phyloP scores from a whole-genome alignment of 2,888 invertebrate species.

The Apomyelois bistriatella region DNA sequence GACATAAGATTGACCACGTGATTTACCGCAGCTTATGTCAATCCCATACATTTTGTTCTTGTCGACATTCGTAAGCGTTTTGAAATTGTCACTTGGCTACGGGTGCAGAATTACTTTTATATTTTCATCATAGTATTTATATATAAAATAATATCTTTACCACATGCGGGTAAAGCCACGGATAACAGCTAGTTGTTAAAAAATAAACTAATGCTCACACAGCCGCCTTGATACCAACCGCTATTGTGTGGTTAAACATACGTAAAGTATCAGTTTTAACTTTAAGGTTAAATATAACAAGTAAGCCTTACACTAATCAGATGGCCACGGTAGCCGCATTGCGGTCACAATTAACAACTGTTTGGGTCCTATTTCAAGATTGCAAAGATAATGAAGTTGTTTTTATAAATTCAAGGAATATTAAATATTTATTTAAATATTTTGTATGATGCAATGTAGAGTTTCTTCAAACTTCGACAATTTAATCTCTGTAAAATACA shows the following conservation, averaged over 20 bases:
- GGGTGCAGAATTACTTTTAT: no score
- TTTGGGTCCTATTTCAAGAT: background rate
- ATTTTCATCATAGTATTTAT: no score
- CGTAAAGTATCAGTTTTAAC: background rate
- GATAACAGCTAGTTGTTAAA: no score
- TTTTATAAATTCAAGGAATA: background rate
- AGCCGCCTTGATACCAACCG: background rate
- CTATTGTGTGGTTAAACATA: background rate
- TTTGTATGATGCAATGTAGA: background rate
- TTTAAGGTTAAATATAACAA: background rate
- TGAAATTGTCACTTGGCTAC: no score
- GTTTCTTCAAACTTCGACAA: no score
- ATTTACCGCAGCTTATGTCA: no score
- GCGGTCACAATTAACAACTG: background rate
- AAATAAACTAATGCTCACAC: background rate
- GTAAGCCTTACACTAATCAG: constrained; percentile 1
- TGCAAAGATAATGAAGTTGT: background rate
- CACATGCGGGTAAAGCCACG: no score
- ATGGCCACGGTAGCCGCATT: constrained; percentile 1
- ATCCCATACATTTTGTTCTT: no score
- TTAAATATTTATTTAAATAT: background rate
- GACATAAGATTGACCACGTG: no score
- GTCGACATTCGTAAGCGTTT: no score
- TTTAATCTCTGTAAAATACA: no score
- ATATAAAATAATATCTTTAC: no score